phyloP scores from a whole-genome alignment of 92 coral and sea anemone genomes.

The Parazoanthus swiftii region DNA sequence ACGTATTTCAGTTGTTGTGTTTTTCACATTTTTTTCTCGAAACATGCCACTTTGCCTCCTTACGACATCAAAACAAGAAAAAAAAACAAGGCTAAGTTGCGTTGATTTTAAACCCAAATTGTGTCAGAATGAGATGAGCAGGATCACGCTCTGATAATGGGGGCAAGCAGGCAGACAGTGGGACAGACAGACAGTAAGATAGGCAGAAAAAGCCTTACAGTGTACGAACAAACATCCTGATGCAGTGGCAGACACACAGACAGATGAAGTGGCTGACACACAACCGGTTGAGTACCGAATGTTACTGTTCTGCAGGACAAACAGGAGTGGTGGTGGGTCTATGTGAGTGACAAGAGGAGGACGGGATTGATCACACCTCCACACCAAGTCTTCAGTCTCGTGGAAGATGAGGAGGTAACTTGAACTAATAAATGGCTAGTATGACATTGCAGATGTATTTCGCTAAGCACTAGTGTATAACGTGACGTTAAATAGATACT shows the following conservation, averaged over 20 bases:
- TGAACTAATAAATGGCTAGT: neutral
- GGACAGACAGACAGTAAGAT: too few species aligned
- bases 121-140: too few species aligned
- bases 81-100: too few species aligned
- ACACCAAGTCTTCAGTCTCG: slow-evolving; percentile 75
- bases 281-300: neutral
- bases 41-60: too few species aligned
- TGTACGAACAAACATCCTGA: neutral
- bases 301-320: slow-evolving; percentile 66
- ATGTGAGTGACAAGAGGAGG: slow-evolving; percentile 82
- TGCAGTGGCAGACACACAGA: neutral
- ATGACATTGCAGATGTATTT: neutral
- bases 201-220: neutral
- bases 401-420: slow-evolving; percentile 85
- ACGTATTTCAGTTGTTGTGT: too few species aligned
- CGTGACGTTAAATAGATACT: too few species aligned
- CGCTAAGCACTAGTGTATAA: too few species aligned
- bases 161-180: too few species aligned
- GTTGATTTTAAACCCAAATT: too few species aligned
- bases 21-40: too few species aligned
- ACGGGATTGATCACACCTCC: slow-evolving; percentile 79
- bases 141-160: too few species aligned
- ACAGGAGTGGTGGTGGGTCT: slow-evolving; percentile 99
- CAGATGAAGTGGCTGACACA: neutral
- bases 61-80: too few species aligned